Evolutionary conservation across 2,113 vertebrate genomes (phyloP).

Genomic region (Neomonachus schauinslandi): DNA sequence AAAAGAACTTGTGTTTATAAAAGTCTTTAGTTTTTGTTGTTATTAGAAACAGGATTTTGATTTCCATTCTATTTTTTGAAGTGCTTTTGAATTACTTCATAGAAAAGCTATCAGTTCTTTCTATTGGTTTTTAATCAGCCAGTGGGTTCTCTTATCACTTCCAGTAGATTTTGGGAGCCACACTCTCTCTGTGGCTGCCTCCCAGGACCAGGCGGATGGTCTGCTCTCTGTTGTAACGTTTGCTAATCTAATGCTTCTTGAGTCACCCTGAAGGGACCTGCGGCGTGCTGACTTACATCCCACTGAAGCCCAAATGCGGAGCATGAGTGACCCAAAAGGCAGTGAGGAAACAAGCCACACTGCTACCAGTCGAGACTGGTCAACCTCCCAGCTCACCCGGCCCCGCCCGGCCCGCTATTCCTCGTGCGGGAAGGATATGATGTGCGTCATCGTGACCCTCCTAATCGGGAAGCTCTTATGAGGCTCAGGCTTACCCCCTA

Average conservation of each 20-base stretch:
- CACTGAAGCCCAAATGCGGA: background rate
- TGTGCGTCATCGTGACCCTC: fast-evolving
- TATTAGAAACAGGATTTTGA: background rate
- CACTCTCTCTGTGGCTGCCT: background rate
- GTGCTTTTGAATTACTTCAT: background rate
- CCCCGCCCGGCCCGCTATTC: fast-evolving
- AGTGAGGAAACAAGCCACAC: background rate
- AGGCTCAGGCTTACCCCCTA: background rate
- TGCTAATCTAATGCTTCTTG: background rate
- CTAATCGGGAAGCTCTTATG: fast-evolving
- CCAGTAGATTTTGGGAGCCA: background rate
- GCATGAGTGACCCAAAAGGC: background rate
- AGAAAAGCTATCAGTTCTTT: background rate
- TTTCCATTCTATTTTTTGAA: background rate
- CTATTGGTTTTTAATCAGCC: background rate
- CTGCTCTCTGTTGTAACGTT: fast-evolving
- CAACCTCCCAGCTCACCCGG: background rate
- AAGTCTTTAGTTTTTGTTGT: background rate
- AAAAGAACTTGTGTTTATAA: background rate
- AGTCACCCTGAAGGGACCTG: background rate
- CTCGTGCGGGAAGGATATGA: background rate
- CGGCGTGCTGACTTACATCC: background rate
- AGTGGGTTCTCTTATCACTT: too few relatives aligned
- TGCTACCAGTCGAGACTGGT: background rate
- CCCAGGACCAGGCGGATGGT: background rate